Base-by-base conservation (phyloP, 2,113 vertebrate species). In the Nibea albiflora region DNA sequence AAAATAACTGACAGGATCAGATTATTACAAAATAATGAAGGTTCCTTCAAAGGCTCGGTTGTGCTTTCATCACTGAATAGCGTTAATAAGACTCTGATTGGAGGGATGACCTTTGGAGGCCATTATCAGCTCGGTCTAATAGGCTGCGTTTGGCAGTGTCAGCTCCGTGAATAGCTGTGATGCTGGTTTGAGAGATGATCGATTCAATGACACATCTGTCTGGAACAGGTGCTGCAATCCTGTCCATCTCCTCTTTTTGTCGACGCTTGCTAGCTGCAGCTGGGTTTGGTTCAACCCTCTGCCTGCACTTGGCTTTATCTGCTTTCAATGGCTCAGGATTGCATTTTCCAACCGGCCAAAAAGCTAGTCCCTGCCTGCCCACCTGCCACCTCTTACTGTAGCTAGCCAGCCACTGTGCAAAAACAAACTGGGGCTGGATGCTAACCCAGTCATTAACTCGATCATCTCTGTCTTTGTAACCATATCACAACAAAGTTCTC, bases 121-220 rank as follows among this genome's bases (percentile, higher is more conserved):
- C 74, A 60, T 80, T 80, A 71, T 81, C 49, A 82, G 46, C 75
- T 63, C 31, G 69, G 28, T 72, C 62, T 78, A 84, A 88, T 76
- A 82, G 79, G 73, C 69, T 71, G 76, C 60, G 62, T 90, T 87
- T 90, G 71, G 42, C 84, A 67, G 52, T 75, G 85, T 89, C 82
- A 73, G 56, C 83, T 69, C 22, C 80, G 53, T 88, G 88, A 91
- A 84, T 78, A 61, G 85, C 76, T 83, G 73, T 90, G 84, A 86
- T 90, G 77, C 78, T 77, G 82, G 83, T 88, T 78, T 89, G 76
- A 73, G 77, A 89, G 85, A 84, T 85, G 90, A 90, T 92, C 57
- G 81, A 91, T 90, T 89, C 39, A 28, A 68, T 61, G 77, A 78
- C 87, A 91, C 91, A 88, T 92, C 89, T 92, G 89, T 72, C 68